Base-by-base conservation (phyloP, 2,888 invertebrate species). In the Hirtodrosophila cameraria region DNA sequence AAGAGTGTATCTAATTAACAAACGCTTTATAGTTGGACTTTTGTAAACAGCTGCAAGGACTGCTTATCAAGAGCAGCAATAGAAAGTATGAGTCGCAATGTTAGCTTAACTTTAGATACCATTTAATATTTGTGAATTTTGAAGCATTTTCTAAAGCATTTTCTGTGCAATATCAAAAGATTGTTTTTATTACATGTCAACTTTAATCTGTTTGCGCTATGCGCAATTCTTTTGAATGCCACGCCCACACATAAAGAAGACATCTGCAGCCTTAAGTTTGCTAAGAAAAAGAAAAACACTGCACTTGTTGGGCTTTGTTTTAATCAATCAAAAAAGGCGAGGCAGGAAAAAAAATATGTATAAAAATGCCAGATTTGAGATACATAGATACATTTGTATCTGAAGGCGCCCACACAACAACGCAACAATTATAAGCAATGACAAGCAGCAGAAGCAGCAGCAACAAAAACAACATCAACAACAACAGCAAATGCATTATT, bases 401-500 rank as follows among this genome's bases (percentile, higher is more conserved):
- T 20, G 46, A 30, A 53, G 43, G 50, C 66, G 49, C 49, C 48
- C 52, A 62, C 41, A 58, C 62, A 57, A 58, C 54, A 55, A 28
- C 39, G 30, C 48, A 78, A 81, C 80, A 78, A 79, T 83, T 83
- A 77, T 78, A 68, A 76, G 79, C 81, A 81, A 75, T 72, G 80
- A 50, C 57, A 71, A 43, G 35, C 58, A 43, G 28, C 38, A 30
- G 15, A 12, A 74, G 45, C 16, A 55, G 53, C 45, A 70, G 49
- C 20, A 53, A 48, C 55, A 58, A 39, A 15, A 57, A 49, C 43
- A 39, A 36, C 39, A 55, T 42, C 68, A 52, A 70, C 57, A 50
- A n/a, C n/a, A n/a, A n/a, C n/a, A n/a, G n/a, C n/a, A 84, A 84
- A 75, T 84, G 85, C 79, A 80, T 84, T 78, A 73, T 75, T 75